Percentiles rank a stretch among this genome's conserved stretches.
phyloP scores from a whole-genome alignment of 1,140 invertebrate genomes.

The Neodiprion pinetum region DNA sequence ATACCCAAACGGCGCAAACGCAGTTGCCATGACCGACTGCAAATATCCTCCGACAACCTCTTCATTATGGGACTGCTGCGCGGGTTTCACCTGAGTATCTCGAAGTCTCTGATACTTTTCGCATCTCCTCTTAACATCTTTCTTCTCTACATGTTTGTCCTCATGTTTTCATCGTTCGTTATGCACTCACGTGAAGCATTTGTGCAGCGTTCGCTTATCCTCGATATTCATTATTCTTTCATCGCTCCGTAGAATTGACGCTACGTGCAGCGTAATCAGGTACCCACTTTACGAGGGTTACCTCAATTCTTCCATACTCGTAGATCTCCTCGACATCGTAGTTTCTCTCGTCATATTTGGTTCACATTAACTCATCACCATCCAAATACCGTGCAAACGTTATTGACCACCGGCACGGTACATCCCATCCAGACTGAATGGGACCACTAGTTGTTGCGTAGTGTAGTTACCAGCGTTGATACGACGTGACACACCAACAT shows the following conservation, averaged over 20 bases:
- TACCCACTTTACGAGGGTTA: too few relatives aligned
- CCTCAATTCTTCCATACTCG: background rate
- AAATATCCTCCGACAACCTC: background rate
- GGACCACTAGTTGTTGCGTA: background rate
- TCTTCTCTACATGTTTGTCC: too few relatives aligned
- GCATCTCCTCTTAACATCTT: background rate
- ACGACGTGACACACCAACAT: background rate
- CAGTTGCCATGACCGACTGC: background rate
- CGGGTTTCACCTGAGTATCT: background rate
- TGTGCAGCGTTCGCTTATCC: background rate
- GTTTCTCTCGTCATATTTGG: too few relatives aligned
- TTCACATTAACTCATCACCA: background rate
- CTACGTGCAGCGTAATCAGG: background rate
- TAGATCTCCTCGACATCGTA: background rate
- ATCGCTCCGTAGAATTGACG: conserved; percentile 1
- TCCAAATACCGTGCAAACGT: background rate
- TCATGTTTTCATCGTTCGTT: background rate
- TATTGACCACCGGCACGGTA: background rate
- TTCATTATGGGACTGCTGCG: background rate
- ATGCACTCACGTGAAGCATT: too few relatives aligned
- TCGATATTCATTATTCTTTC: background rate
- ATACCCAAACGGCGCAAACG: background rate
- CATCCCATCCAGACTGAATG: conserved; percentile 5
- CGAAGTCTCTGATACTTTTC: background rate
- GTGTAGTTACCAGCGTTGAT: background rate